Evolutionary conservation across 2,113 vertebrate genomes (phyloP), one percentile per base, ranked within the genome.

Genomic region (Helogale parvula): DNA sequence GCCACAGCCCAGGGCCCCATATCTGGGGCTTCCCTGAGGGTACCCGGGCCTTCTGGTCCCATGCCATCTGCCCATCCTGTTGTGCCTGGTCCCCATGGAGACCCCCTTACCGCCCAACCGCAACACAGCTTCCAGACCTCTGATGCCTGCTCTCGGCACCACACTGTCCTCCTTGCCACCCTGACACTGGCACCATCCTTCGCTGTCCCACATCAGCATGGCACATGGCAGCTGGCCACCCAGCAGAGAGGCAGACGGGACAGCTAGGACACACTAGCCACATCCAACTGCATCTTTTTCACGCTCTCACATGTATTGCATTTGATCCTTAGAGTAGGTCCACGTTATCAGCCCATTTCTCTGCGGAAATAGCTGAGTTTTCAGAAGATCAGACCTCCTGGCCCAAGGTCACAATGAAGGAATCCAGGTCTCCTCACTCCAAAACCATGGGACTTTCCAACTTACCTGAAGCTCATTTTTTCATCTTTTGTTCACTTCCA

Each of bases 401-500:
- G 57, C 15, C 85, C 45, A 60, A 68, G 27, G 71, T 90, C 60
- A 25, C 38, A 2, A 35, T 50, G 17, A 95, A 63, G 45, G 41
- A 90, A 93, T 65, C 54, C 38, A 65, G 21, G 54, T 60, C 31
- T 93, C 47, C 81, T 50, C 15, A 21, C 47, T 93, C 74, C 31
- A 92, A 87, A 95, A 45, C n/a, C 3, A 9, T 3, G 1, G 38
- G 5, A 77, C 41, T 68, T 80, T 74, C 47, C 71, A 88, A 52
- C 13, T 68, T 82, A 52, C 11, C 29, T 35, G 38, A 66, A 33
- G 50, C 74, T 57, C 69, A 54, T 16, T 77, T 91, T 87, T 9
- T 12, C 50, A 54, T 82, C 25, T 77, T 90, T 65, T 31, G 19
- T 89, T 97, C 41, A 54, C 31, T 84, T 88, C 68, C 19, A 77